phyloP scores from a whole-genome alignment of 37 sponge, comb jelly and placozoan species.

The Cladorhizidae sp. region DNA sequence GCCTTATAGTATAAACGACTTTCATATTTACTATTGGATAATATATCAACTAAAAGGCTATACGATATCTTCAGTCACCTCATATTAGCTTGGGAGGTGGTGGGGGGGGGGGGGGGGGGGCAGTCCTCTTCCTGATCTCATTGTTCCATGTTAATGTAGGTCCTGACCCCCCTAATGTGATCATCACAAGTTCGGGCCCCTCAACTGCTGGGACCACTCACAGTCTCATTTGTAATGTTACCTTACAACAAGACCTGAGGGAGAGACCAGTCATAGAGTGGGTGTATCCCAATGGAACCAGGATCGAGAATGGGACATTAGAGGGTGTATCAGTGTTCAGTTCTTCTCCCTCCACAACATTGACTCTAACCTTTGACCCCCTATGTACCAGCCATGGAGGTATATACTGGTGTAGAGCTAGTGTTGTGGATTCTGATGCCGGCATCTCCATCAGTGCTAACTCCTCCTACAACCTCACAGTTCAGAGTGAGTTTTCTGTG shows the following conservation, averaged over 20 bases:
- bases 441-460: not conserved
- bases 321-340: not conserved
- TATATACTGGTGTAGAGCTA: not conserved
- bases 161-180: too few relatives aligned
- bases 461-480: not conserved
- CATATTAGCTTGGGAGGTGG: too few relatives aligned
- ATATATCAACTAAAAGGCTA: too few relatives aligned
- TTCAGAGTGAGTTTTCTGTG: slow-evolving; percentile 4
- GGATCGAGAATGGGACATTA: not conserved
- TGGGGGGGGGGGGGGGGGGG: too few relatives aligned
- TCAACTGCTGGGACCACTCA: slow-evolving; percentile 16
- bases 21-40: too few relatives aligned
- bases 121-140: too few relatives aligned
- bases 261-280: not conserved
- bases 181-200: not conserved
- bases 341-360: not conserved
- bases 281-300: not conserved
- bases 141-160: too few relatives aligned
- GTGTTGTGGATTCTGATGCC: not conserved
- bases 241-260: not conserved
- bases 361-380: slow-evolving; percentile 3
- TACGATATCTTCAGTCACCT: too few relatives aligned
- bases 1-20: too few relatives aligned
- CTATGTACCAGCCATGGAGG: not conserved
- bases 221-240: slow-evolving; percentile 26